Evolutionary conservation across 2,113 vertebrate genomes (phyloP), one percentile per base, ranked within the genome.

Genomic region (Dromiciops gliroides): DNA sequence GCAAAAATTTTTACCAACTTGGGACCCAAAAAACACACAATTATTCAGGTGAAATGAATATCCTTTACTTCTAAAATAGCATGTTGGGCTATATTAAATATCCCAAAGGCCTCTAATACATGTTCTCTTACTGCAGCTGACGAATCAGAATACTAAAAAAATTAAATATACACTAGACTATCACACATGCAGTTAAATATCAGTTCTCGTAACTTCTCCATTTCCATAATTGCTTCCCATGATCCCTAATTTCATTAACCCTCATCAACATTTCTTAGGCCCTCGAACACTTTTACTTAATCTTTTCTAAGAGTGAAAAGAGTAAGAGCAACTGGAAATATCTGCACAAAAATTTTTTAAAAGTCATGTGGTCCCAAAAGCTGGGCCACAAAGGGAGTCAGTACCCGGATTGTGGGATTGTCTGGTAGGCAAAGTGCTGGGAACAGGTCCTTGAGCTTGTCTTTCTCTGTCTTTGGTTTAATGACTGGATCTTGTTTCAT

Each of bases 341-440:
- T 67, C 1, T 44, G 19, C n/a, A 44, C 2, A 44, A 44, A n/a
- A 83, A 44, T 11, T 83, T 37, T 44, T 44, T 22, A 83, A 44
- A 83, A 44, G 16, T 83, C 67, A 44, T 83, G 67, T 91, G 4
- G 22, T 19, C 16, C 2, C 89, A 50, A 50, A 90, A 90, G 25
- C 24, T 49, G 89, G 47, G 89, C 89, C 44, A 90, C 90, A 92
- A 95, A 92, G 3, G 0, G 37, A 0, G 19, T 48, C 92, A 97
- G 47, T 99, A 99, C 99, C 98, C 98, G 99, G 37, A 99, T 97
- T 1, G 60, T 97, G 44, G 99, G 99, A 95, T 99, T 99, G 94
- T 99, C 98, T 67, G 99, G 97, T 95, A 99, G 98, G 97, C 99
- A 99, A 89, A 99, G 98, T 0, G 99, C 99, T 95, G 99, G 99